Evolutionary conservation across 2,797 vertebrate genomes (phyloP).

Genomic region (Muscicapa striata): DNA sequence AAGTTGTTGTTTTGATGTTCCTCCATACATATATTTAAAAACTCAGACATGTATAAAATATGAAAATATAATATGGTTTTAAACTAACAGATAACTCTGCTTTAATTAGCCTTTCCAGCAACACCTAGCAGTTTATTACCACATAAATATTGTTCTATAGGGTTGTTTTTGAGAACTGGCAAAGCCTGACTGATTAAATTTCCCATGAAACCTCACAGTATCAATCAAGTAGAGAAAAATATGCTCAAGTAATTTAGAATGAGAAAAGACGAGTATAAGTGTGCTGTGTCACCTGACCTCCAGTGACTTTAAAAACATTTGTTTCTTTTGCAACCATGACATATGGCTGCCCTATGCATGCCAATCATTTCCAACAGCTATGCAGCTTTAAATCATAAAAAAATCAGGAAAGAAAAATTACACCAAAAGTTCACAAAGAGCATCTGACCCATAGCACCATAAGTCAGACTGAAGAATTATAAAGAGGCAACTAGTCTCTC

Average conservation of each 20-base stretch:
- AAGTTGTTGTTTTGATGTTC: not conserved
- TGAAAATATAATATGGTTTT: not conserved
- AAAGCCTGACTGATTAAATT: constrained; percentile 18
- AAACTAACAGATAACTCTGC: not conserved
- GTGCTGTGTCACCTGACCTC: not conserved
- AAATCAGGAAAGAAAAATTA: not conserved
- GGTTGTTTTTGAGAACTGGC: not conserved
- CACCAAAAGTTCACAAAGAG: not conserved
- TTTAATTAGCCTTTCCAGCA: constrained; percentile 37
- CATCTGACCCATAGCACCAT: not conserved
- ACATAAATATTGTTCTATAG: constrained; percentile 14
- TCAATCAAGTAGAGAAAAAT: constrained; percentile 33
- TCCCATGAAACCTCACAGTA: not conserved
- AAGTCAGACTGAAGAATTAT: not conserved
- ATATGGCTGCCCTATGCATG: not conserved
- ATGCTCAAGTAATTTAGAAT: not conserved
- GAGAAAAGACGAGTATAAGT: not conserved
- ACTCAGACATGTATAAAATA: not conserved
- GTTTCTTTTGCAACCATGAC: not conserved
- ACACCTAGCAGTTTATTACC: constrained; percentile 15
- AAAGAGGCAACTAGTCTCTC: not conserved
- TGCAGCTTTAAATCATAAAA: not conserved
- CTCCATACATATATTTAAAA: not conserved
- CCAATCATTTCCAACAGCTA: not conserved
- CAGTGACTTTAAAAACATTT: not conserved